Percentiles rank a stretch among this genome's conserved stretches.
Evolutionary conservation across 2,888 invertebrate species (phyloP).

Genomic region (Acrocyrtus sp.): DNA sequence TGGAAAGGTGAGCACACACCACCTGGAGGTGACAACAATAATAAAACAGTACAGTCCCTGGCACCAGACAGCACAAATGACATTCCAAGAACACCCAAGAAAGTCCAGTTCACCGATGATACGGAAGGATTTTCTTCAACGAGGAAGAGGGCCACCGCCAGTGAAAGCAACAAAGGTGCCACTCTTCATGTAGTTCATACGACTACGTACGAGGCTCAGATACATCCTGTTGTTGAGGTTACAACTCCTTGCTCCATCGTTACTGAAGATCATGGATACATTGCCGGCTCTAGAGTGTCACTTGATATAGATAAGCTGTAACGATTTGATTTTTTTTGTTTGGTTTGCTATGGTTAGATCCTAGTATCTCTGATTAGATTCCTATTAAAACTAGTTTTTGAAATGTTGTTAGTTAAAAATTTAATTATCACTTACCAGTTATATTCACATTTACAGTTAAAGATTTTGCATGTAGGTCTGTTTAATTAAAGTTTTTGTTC

Average conservation of each 20-base stretch:
- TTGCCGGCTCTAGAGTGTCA: constrained; percentile 36
- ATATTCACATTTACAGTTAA: too few relatives aligned
- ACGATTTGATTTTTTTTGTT: too few relatives aligned
- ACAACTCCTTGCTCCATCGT: constrained; percentile 31
- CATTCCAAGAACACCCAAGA: neutral
- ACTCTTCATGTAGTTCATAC: too few relatives aligned
- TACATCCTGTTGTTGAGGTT: constrained; percentile 25
- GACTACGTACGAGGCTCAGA: constrained; percentile 7
- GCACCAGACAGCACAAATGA: neutral
- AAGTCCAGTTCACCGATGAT: constrained; percentile 8
- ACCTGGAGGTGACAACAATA: neutral
- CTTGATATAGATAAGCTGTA: constrained; percentile 21
- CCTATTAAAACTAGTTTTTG: too few relatives aligned
- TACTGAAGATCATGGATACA: constrained; percentile 42
- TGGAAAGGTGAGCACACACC: constrained; percentile 2
- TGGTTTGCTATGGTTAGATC: too few relatives aligned
- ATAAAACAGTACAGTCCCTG: neutral
- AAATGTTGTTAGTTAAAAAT: too few relatives aligned
- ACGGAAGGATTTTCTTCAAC: neutral
- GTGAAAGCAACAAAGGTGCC: neutral
- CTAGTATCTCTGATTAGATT: too few relatives aligned
- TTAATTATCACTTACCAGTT: too few relatives aligned
- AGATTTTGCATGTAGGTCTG: too few relatives aligned
- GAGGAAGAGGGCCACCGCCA: neutral
- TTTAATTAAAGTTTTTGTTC: too few relatives aligned